phyloP scores from a whole-genome alignment of 2,888 invertebrate species.

The Bimastos eiseni region DNA sequence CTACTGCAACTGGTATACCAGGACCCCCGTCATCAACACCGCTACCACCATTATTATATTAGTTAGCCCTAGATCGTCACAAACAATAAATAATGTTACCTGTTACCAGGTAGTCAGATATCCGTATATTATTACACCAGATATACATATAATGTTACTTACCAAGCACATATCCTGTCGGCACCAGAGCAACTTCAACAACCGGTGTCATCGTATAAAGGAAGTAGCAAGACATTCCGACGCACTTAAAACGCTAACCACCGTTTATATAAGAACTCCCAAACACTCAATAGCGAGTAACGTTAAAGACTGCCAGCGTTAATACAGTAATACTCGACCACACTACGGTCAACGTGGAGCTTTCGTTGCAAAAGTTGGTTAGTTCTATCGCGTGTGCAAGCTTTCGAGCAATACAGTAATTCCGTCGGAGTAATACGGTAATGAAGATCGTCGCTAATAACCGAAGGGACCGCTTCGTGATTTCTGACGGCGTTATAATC shows the following conservation, averaged over 20 bases:
- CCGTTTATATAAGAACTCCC: background rate
- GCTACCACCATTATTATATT: too few relatives aligned
- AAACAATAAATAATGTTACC: background rate
- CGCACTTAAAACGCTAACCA: background rate
- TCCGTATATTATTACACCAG: background rate
- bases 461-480: background rate
- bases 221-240: background rate
- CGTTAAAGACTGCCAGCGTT: too few relatives aligned
- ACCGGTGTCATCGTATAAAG: background rate
- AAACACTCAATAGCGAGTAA: too few relatives aligned
- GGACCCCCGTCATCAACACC: too few relatives aligned
- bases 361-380: background rate
- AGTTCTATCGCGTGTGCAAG: background rate
- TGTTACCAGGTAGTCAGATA: too few relatives aligned
- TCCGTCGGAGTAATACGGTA: background rate
- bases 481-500: background rate
- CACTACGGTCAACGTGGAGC: background rate
- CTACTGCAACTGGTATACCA: too few relatives aligned
- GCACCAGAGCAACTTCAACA: background rate
- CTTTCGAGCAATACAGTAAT: background rate
- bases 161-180: background rate
- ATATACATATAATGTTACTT: background rate
- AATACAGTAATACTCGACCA: background rate
- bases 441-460: conserved; percentile 2
- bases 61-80: too few relatives aligned